Conservation (phyloP, 2,888 invertebrate species). For the Amblyteles armatorius region DNA sequence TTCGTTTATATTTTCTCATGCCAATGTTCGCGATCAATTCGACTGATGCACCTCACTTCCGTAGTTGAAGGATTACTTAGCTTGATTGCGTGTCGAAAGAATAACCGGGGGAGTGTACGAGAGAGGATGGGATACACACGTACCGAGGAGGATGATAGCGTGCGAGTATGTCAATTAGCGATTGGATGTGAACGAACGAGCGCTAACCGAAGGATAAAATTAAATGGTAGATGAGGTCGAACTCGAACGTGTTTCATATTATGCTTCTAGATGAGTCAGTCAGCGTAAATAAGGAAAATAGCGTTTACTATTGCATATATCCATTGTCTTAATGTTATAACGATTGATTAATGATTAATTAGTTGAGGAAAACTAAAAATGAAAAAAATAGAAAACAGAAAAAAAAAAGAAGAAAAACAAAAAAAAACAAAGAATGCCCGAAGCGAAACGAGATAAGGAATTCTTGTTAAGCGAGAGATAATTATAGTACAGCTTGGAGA, state of each 20-base stretch:
- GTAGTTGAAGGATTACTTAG: conserved; percentile 38
- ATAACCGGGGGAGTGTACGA: conserved; percentile 42
- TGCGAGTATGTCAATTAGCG: conserved; percentile 56
- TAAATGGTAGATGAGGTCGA: conserved; percentile 66
- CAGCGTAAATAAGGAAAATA: conserved; percentile 70
- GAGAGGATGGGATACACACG: conserved; percentile 16
- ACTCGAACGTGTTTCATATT: conserved; percentile 72
- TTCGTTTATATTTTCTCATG: conserved; percentile 77
- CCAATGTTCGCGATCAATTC: conserved; percentile 72
- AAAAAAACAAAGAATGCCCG: conserved; percentile 23
- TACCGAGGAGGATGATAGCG: not conserved
- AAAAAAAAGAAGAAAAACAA: conserved; percentile 1
- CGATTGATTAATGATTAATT: conserved; percentile 74
- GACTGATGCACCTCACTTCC: conserved; percentile 51
- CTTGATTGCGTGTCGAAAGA: conserved; percentile 39
- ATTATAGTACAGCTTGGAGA: conserved; percentile 12
- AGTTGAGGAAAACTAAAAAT: conserved; percentile 57
- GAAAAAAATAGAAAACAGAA: conserved; percentile 1
- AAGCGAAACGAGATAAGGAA: conserved; percentile 61
- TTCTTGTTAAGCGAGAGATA: conserved; percentile 44
- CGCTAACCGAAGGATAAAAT: conserved; percentile 38
- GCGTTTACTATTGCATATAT: conserved; percentile 71
- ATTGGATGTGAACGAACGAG: conserved; percentile 52
- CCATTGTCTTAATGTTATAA: conserved; percentile 75
- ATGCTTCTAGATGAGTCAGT: conserved; percentile 76